Percentiles rank a stretch among this genome's conserved stretches.
phyloP scores from a whole-genome alignment of 2,888 invertebrate genomes.

The Drosophila lacicola region DNA sequence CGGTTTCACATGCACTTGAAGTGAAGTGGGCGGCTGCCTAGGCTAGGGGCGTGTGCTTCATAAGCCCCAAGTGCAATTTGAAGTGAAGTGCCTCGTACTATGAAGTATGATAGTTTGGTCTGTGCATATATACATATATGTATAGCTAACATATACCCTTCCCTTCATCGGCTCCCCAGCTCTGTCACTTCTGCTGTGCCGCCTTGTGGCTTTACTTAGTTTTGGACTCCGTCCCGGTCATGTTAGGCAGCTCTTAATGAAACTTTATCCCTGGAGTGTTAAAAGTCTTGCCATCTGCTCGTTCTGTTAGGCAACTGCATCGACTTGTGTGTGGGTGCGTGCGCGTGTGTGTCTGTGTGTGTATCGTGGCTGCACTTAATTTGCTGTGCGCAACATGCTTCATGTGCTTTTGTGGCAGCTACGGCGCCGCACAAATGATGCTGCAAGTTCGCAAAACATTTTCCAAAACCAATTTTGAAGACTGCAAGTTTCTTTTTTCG shows the following conservation, averaged over 20 bases:
- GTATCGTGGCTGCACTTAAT: conserved; percentile 62
- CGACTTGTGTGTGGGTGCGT: conserved; percentile 8
- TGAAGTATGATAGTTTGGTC: conserved; percentile 72
- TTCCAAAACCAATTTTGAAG: conserved; percentile 20
- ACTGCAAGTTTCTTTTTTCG: background rate
- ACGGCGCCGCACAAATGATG: conserved; percentile 17
- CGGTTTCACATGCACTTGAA: conserved; percentile 82
- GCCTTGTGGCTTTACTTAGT: conserved; percentile 64
- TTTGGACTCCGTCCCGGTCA: conserved; percentile 54
- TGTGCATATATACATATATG: conserved; percentile 3
- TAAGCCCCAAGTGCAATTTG: conserved; percentile 75
- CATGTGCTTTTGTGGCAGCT: conserved; percentile 30
- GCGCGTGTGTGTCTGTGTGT: conserved; percentile 13
- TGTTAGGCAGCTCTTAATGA: conserved; percentile 77
- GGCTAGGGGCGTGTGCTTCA: conserved; percentile 41
- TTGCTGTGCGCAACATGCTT: conserved; percentile 49
- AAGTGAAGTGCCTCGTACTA: conserved; percentile 73
- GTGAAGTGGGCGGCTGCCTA: conserved; percentile 49
- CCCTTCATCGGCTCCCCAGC: background rate
- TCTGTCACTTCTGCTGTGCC: conserved; percentile 27
- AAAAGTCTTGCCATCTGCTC: conserved; percentile 74
- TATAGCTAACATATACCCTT: background rate
- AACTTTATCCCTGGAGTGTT: conserved; percentile 81
- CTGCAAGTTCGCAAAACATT: conserved; percentile 13
- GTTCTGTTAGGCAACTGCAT: conserved; percentile 41